These are phyloP conservation scores for Catocala nupta DNA, from an alignment of 2,888 invertebrate species.

Conservation along the genomic window DNA sequence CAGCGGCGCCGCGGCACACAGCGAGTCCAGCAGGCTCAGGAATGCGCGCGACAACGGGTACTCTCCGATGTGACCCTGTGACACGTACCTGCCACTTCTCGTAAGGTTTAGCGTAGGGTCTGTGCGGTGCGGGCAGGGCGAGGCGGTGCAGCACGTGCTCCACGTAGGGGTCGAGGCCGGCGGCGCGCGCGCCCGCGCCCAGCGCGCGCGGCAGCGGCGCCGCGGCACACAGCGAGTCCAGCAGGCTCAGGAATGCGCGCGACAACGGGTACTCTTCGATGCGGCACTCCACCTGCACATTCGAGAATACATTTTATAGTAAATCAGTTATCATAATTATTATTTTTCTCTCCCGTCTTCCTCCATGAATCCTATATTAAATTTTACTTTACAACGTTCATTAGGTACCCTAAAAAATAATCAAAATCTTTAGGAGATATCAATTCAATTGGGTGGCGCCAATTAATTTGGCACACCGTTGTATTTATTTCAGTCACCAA, in stretches of 20 bases:
- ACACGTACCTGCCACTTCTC: slow-evolving; percentile 90
- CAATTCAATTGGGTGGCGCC: too few relatives aligned
- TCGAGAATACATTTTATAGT: background rate
- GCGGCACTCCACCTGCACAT: slow-evolving; percentile 91
- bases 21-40: too few relatives aligned
- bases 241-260: slow-evolving; percentile 91
- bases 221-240: slow-evolving; percentile 91
- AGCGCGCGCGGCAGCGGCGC: slow-evolving; percentile 91
- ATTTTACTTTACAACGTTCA: too few relatives aligned
- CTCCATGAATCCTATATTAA: too few relatives aligned
- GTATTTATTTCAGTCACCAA: too few relatives aligned
- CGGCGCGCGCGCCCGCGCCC: slow-evolving; percentile 93
- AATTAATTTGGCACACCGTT: too few relatives aligned
- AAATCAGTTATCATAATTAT: too few relatives aligned
- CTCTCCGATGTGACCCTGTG: too few relatives aligned
- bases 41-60: too few relatives aligned
- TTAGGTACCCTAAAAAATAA: too few relatives aligned
- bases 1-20: slow-evolving; percentile 91
- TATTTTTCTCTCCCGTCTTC: too few relatives aligned
- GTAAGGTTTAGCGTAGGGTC: slow-evolving; percentile 92
- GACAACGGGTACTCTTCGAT: slow-evolving; percentile 97
- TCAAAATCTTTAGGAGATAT: too few relatives aligned
- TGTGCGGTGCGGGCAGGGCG: slow-evolving; percentile 92
- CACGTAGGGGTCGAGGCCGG: slow-evolving; percentile 96
- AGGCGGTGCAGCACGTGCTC: slow-evolving; percentile 93